Evolutionary conservation across 2,888 invertebrate genomes (phyloP), one percentile per base, ranked within the genome.

Genomic region (Oligia fasciuncula): DNA sequence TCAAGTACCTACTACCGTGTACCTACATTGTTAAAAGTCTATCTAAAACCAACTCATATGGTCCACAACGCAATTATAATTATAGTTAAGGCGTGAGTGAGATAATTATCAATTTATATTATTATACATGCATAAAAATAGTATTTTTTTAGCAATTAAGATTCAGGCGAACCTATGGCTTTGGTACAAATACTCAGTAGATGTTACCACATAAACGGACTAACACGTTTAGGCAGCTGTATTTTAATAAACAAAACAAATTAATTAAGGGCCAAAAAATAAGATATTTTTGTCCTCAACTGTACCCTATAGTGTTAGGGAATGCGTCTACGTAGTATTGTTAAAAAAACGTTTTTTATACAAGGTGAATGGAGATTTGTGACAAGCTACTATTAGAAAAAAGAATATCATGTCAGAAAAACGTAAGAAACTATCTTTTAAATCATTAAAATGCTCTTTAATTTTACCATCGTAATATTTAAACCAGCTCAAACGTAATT

Each of bases 171-270:
- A 92, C 92, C 92, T 92, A 84, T 92, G 92, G 93, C 92, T 93
- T 95, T 94, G 96, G 96, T 96, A 96, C 96, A 96, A 96, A 96
- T 96, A 96, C 96, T 96, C 95, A 95, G 93, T 95, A 94, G 92
- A 92, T 92, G 95, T 95, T 95, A 95, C 95, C 95, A 93, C 91
- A 87, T 90, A 92, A 88, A 90, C 87, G 87, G 88, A 90, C 72
- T 80, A 82, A 86, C 81, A 82, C 78, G 81, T 87, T 88, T 89
- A 92, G 93, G 94, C 94, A 93, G 94, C 94, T 94, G 89, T 91
- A 90, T 88, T 90, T 85, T 85, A 80, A 79, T 80, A 71, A 76
- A 65, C 57, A 83, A 87, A 82, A 89, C 87, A 90, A 87, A 88
- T 89, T 89, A 88, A 81, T 86, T 85, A 88, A 90, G 89, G 87